A percentile compares a stretch with the other conserved stretches of the same genome.
These are phyloP conservation scores for Galaxias olidus DNA, from an alignment of 2,797 vertebrate genomes.

Conservation along the genomic window DNA sequence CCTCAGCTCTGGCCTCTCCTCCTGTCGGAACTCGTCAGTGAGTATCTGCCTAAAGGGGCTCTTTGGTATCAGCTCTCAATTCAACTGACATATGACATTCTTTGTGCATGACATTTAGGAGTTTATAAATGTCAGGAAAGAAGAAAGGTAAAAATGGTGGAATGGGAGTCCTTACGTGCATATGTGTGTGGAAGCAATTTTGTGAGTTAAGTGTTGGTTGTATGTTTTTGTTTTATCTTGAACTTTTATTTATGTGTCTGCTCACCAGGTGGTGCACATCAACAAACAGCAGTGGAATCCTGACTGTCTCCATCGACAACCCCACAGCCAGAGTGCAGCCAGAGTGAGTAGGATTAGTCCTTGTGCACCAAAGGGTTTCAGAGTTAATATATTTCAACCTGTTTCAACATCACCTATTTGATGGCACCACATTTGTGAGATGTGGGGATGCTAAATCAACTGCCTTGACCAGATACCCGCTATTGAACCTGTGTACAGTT, in stretches of 20 bases:
- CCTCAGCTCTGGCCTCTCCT: slow-evolving; percentile 51
- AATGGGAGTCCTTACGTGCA: too few relatives aligned
- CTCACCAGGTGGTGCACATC: slow-evolving; percentile 89
- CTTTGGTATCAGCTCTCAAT: slow-evolving; percentile 4
- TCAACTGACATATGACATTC: not conserved
- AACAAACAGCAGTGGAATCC: slow-evolving; percentile 82
- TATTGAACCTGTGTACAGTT: too few relatives aligned
- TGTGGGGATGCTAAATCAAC: too few relatives aligned
- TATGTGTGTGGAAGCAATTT: not conserved
- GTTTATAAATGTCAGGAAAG: too few relatives aligned
- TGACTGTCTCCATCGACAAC: slow-evolving; percentile 95
- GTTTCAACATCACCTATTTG: too few relatives aligned
- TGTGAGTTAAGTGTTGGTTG: not conserved
- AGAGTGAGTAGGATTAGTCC: slow-evolving; percentile 74
- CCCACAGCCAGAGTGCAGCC: slow-evolving; percentile 82
- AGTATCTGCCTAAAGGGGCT: slow-evolving; percentile 54
- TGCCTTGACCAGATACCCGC: too few relatives aligned
- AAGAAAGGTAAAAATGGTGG: too few relatives aligned
- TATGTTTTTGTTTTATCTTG: too few relatives aligned
- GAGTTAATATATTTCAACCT: too few relatives aligned
- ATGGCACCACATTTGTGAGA: too few relatives aligned
- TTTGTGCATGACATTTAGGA: too few relatives aligned
- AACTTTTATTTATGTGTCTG: slow-evolving; percentile 11
- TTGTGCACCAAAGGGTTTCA: too few relatives aligned
- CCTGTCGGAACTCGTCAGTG: slow-evolving; percentile 83